These are phyloP conservation scores for Gallirallus australis DNA, from an alignment of 2,797 vertebrate species.

Conservation along the genomic window DNA sequence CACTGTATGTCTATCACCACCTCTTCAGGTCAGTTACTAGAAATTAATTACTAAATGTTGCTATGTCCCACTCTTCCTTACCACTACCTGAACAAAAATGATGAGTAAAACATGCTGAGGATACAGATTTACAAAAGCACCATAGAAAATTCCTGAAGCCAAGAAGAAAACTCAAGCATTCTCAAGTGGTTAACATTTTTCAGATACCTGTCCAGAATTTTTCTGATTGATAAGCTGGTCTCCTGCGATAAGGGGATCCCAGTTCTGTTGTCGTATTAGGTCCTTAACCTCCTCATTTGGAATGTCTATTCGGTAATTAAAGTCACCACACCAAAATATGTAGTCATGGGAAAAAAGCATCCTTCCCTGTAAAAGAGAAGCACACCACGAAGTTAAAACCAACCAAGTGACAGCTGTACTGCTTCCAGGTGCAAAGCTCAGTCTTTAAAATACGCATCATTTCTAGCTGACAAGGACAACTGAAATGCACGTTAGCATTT, in stretches of 20 bases:
- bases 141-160: not conserved
- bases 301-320: constrained; percentile 95
- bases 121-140: not conserved
- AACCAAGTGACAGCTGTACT: not conserved
- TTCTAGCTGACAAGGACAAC: not conserved
- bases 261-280: constrained; percentile 92
- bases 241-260: constrained; percentile 92
- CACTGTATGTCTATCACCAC: not conserved
- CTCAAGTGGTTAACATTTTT: not conserved
- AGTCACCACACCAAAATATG: constrained; percentile 98
- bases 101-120: not conserved
- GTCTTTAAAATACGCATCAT: not conserved
- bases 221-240: constrained; percentile 96
- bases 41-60: not conserved
- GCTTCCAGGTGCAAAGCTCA: not conserved
- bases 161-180: not conserved
- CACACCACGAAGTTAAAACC: not conserved
- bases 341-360: constrained; percentile 97
- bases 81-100: not conserved
- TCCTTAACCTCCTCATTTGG: constrained; percentile 98
- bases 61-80: not conserved
- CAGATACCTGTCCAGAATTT: constrained; percentile 88
- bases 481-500: not conserved
- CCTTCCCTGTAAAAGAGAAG: constrained; percentile 85
- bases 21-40: not conserved